A percentile compares a stretch with the other conserved stretches of the same genome.
These are phyloP conservation scores for Dromiciops gliroides DNA, from an alignment of 2,113 vertebrate species.

Conservation along the genomic window DNA sequence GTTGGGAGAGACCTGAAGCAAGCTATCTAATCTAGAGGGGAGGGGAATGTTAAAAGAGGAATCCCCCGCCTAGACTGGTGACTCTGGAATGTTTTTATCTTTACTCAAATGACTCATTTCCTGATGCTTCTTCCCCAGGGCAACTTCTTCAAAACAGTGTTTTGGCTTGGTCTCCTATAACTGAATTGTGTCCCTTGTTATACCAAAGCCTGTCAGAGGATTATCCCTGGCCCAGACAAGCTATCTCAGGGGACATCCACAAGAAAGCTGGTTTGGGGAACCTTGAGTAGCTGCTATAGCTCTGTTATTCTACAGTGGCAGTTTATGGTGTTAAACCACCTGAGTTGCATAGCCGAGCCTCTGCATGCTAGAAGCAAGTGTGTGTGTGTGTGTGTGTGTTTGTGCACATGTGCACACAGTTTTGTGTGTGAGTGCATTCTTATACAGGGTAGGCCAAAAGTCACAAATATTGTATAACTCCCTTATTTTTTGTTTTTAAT, in stretches of 20 bases:
- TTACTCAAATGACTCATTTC: neutral
- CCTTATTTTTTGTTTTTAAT: no score
- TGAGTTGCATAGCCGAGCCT: neutral
- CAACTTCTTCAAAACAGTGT: neutral
- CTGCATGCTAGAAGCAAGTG: no score
- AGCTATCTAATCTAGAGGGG: neutral
- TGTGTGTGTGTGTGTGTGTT: no score
- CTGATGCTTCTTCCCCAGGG: neutral
- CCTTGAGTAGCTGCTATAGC: neutral
- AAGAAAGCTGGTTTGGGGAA: neutral
- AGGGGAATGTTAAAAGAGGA: neutral
- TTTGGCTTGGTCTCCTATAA: neutral
- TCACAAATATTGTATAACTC: no score
- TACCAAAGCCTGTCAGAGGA: neutral
- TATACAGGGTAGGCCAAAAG: no score
- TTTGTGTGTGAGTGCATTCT: neutral
- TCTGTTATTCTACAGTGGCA: neutral
- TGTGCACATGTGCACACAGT: no score
- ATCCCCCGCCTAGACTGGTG: neutral
- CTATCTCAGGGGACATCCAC: neutral
- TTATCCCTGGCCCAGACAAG: neutral
- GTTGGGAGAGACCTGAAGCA: neutral
- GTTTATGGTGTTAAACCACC: neutral
- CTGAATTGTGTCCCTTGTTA: neutral
- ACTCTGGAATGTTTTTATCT: neutral